Base-by-base conservation (phyloP, 2,797 vertebrate species). In the Gambusia yucatana region DNA sequence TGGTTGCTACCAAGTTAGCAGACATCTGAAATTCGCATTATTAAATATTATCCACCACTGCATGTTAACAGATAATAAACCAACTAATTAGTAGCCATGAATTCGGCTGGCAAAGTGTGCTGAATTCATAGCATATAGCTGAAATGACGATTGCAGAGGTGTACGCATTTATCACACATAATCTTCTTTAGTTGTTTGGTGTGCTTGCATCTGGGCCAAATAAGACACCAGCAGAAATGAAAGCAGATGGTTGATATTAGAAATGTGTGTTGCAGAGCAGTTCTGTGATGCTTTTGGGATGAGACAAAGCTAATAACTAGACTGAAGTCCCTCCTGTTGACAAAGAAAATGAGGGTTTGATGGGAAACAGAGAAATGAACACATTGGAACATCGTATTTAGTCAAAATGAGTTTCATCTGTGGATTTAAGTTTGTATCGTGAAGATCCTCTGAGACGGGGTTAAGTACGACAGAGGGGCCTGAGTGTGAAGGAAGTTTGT, bases 201-300 rank as follows among this genome's bases (percentile, higher is more conserved):
- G 36, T 65, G 36, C 17, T 65, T 25, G 11, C 65, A 43, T 43
- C 65, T n/a, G 65, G 22, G 39, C 65, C 13, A 6, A 43, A 69
- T n/a, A n/a, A 69, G 39, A 43, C 25, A 43, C 65, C 65, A 43
- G 65, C 65, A 69, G 39, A 4, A 69, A 69, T n/a, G 22, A 69
- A n/a, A 69, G 13, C 39, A 69, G 39, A 43, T 25, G 39, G 39
- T 65, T 75, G 13, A 41, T 46, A 69, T 78, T 48, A 75, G 55
- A 75, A 80, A 80, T 73, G 65, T 77, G 79, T 80, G 69, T 69
- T 77, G 78, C 57, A 67, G 81, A 1, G 30, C 43, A 73, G 43
- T 39, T 43, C 39, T 43, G 33, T 65, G 39, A 41, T 69, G 65
- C 33, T 69, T 69, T 69, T 2, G 20, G 65, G 65, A 69, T 43